phyloP scores from a whole-genome alignment of 2,797 vertebrate species.

The Crax fasciolata region DNA sequence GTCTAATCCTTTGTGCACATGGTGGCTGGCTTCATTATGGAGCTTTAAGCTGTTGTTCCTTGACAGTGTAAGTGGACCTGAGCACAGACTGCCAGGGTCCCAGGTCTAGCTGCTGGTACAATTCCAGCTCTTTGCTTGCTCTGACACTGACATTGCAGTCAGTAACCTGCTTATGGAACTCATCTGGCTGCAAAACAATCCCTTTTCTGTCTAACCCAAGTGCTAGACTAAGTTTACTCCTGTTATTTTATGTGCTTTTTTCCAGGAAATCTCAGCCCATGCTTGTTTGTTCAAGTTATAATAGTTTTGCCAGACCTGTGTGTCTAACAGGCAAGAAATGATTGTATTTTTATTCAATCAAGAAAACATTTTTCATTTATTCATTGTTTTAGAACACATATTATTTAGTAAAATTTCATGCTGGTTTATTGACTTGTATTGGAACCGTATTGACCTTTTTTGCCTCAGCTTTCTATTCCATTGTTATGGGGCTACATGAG shows the following conservation, averaged over 20 bases:
- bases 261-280: background rate
- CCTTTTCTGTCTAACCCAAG: background rate
- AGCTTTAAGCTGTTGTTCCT: background rate
- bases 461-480: background rate
- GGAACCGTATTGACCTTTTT: background rate
- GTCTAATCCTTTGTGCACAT: fast-evolving
- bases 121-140: background rate
- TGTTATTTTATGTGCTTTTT: background rate
- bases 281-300: background rate
- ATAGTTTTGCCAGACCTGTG: background rate
- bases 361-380: background rate
- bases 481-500: background rate
- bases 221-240: background rate
- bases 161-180: background rate
- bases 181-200: background rate
- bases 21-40: fast-evolving
- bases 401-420: background rate
- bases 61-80: fast-evolving
- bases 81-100: background rate
- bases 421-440: background rate
- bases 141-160: background rate
- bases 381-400: background rate
- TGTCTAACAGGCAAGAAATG: background rate
- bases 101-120: background rate
- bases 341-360: background rate